Evolutionary conservation across 2,797 vertebrate genomes (phyloP).

Genomic region (Enteromius anoplus): DNA sequence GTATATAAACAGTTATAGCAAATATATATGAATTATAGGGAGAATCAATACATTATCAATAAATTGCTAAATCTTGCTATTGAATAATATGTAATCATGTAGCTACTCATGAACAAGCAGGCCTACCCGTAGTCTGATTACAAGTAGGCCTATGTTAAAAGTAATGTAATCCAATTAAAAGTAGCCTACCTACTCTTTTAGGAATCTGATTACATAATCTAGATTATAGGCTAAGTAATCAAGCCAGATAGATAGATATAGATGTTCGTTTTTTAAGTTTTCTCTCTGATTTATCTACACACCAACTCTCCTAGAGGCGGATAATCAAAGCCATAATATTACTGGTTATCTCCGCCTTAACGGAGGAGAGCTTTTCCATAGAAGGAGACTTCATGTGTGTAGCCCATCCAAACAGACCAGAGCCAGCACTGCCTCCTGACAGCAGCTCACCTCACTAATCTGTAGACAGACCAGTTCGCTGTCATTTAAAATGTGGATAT

Average conservation of each 20-base stretch:
- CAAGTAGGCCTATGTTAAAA: no score
- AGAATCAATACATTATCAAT: no score
- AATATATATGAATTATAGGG: no score
- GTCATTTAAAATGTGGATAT: neutral
- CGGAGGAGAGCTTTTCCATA: slow-evolving; percentile 26
- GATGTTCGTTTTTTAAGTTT: neutral
- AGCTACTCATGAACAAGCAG: no score
- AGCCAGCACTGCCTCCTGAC: neutral
- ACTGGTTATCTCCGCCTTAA: slow-evolving; percentile 25
- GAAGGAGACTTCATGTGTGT: slow-evolving; percentile 25
- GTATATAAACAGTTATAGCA: no score
- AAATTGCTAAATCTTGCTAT: no score
- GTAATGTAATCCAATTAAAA: no score
- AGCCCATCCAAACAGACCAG: slow-evolving; percentile 8
- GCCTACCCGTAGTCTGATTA: no score
- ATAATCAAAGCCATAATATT: neutral
- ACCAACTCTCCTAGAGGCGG: neutral
- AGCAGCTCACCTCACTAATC: neutral
- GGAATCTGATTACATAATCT: no score
- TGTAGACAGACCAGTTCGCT: neutral
- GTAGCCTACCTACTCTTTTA: no score
- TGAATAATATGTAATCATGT: no score
- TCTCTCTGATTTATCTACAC: neutral
- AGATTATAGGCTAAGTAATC: no score
- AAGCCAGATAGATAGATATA: neutral